Evolutionary conservation across 2,888 invertebrate genomes (phyloP).

Genomic region (Marronus borbonicus): DNA sequence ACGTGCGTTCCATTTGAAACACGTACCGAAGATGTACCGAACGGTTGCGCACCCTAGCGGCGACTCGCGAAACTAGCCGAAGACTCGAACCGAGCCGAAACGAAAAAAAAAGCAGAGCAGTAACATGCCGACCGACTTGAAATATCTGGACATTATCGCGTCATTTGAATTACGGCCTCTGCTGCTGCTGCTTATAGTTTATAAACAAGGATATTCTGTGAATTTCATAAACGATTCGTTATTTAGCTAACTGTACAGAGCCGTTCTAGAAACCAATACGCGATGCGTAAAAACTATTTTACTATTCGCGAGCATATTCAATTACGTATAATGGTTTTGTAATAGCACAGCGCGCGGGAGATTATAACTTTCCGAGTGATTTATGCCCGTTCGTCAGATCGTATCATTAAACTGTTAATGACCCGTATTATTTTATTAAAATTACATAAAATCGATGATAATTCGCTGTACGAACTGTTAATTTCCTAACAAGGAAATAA

Average conservation of each 20-base stretch:
- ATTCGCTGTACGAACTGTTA: constrained; percentile 15
- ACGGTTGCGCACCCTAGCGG: constrained; percentile 16
- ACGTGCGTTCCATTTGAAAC: constrained; percentile 15
- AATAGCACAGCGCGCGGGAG: neutral
- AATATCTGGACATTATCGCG: constrained; percentile 46
- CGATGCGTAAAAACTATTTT: constrained; percentile 10
- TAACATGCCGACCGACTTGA: constrained; percentile 8
- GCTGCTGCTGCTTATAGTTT: neutral
- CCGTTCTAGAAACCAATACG: constrained; percentile 38
- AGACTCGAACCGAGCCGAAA: neutral
- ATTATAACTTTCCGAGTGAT: constrained; percentile 24
- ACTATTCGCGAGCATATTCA: constrained; percentile 29
- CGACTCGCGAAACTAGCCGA: constrained; percentile 8
- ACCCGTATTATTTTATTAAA: constrained; percentile 33
- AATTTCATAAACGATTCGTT: constrained; percentile 46
- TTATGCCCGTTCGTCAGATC: constrained; percentile 11
- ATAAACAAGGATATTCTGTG: constrained; percentile 21
- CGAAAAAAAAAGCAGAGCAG: constrained; percentile 2
- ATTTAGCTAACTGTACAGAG: constrained; percentile 43
- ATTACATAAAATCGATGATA: constrained; percentile 12
- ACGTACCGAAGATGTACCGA: constrained; percentile 2
- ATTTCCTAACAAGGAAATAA: constrained; percentile 14
- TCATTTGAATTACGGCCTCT: constrained; percentile 23
- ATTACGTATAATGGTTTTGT: constrained; percentile 17
- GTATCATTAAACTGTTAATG: constrained; percentile 38